phyloP scores from a whole-genome alignment of 2,888 invertebrate species.

The Lochmaea capreae region DNA sequence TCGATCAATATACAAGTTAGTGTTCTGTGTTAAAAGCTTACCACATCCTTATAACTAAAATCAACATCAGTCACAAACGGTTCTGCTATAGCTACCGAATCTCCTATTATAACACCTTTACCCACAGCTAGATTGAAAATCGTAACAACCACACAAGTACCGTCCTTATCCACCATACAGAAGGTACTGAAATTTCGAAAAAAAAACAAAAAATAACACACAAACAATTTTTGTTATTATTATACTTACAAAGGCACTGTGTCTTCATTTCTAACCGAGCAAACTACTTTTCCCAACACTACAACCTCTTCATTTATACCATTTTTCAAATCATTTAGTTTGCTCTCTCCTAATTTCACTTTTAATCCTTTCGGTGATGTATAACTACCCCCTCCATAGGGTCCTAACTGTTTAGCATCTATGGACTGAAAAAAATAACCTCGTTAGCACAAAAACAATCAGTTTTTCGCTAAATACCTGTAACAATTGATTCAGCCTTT shows the following conservation, averaged over 20 bases:
- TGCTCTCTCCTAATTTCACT: constrained; percentile 67
- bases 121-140: constrained; percentile 88
- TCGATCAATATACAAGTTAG: neutral
- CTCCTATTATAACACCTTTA: constrained; percentile 86
- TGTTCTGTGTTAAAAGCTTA: constrained; percentile 56
- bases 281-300: constrained; percentile 82
- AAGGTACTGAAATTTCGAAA: constrained; percentile 74
- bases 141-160: constrained; percentile 79
- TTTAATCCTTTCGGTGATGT: constrained; percentile 67
- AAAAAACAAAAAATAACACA: constrained; percentile 8
- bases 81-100: constrained; percentile 84
- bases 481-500: constrained; percentile 76
- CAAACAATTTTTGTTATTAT: neutral
- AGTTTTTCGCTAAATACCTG: constrained; percentile 64
- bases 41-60: constrained; percentile 70
- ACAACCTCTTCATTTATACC: constrained; percentile 78
- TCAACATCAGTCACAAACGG: constrained; percentile 74
- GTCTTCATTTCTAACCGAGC: constrained; percentile 80
- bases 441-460: neutral
- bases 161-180: constrained; percentile 80
- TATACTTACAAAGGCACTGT: constrained; percentile 81
- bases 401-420: constrained; percentile 77
- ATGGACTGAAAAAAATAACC: constrained; percentile 68
- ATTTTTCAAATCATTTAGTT: constrained; percentile 69
- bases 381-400: constrained; percentile 72